These are phyloP conservation scores for Syngnathus rostellatus DNA, from an alignment of 2,797 vertebrate species.

Conservation along the genomic window DNA sequence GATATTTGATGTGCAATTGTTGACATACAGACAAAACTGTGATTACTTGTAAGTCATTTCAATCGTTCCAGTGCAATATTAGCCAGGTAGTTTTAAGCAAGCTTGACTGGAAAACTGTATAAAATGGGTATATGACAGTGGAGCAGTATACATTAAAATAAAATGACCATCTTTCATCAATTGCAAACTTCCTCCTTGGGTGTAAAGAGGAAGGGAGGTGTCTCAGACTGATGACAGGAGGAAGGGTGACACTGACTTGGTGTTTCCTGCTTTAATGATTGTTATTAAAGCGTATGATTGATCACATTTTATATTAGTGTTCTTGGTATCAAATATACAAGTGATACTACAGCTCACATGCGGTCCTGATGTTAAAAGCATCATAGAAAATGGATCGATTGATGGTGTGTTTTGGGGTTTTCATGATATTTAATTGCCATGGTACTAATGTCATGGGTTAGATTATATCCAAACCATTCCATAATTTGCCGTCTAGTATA, in stretches of 20 bases:
- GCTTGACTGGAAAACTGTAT: neutral
- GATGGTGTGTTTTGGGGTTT: no score
- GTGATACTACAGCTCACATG: neutral
- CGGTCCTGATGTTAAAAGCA: no score
- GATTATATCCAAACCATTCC: no score
- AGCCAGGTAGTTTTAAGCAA: neutral
- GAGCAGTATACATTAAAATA: neutral
- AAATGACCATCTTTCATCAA: constrained; percentile 1
- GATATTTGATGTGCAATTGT: neutral
- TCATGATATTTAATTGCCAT: no score
- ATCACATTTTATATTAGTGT: neutral
- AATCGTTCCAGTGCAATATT: neutral
- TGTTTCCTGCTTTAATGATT: constrained; percentile 21
- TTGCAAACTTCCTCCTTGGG: neutral
- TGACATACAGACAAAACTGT: neutral
- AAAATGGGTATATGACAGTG: neutral
- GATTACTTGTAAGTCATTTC: neutral
- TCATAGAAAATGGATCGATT: no score
- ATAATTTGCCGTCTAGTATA: no score
- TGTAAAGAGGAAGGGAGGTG: constrained; percentile 41
- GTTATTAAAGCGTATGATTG: neutral
- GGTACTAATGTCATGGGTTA: no score
- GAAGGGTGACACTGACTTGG: constrained; percentile 21
- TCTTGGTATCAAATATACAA: neutral
- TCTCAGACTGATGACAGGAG: constrained; percentile 2